Conservation (phyloP, 2,888 invertebrate genomes). For the Mantis religiosa region DNA sequence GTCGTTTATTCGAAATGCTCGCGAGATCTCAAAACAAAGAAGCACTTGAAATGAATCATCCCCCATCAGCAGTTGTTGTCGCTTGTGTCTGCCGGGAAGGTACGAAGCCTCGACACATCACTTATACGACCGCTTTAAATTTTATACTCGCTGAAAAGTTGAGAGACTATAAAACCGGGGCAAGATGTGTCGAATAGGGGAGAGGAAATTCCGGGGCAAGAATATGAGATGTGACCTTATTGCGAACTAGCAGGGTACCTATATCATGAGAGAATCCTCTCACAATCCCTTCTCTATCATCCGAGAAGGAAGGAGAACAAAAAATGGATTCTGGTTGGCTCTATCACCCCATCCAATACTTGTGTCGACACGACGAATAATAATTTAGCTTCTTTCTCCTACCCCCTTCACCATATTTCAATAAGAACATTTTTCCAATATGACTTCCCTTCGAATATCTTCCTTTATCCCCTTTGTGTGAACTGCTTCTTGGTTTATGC, state of each 20-base stretch:
- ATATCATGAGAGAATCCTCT: background rate
- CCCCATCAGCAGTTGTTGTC: background rate
- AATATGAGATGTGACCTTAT: background rate
- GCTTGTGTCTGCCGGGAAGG: background rate
- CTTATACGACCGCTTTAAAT: background rate
- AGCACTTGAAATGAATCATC: background rate
- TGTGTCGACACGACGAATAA: background rate
- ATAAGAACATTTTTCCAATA: constrained; percentile 11
- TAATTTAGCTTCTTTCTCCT: background rate
- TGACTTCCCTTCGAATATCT: background rate
- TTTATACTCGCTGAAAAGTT: background rate
- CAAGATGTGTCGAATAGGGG: background rate
- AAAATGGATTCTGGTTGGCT: background rate
- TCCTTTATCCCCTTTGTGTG: background rate
- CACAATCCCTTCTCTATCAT: background rate
- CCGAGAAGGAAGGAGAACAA: background rate
- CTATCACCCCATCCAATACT: background rate
- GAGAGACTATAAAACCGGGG: background rate
- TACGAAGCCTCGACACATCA: background rate
- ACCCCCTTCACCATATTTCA: constrained; percentile 2
- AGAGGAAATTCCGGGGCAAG: background rate
- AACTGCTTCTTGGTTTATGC: background rate
- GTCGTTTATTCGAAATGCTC: background rate
- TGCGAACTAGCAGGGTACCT: background rate
- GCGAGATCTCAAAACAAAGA: background rate